These are phyloP conservation scores for Griposia aprilina DNA, from an alignment of 2,888 invertebrate genomes.

Conservation along the genomic window DNA sequence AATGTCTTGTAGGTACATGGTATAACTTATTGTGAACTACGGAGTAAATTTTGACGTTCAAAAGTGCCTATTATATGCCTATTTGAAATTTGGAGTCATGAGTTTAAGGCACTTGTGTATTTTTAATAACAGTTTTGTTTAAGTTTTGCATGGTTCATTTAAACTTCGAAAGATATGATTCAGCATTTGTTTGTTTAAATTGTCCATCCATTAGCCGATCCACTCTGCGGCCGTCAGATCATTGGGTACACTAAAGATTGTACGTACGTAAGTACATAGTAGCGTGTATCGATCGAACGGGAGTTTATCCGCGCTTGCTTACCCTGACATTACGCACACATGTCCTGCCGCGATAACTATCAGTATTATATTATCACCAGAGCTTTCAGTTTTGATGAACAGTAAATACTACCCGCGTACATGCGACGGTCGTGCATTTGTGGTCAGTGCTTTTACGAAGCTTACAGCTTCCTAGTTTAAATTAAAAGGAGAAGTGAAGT, in stretches of 20 bases:
- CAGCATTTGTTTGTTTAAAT: constrained; percentile 62
- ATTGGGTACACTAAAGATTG: constrained; percentile 34
- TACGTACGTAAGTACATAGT: constrained; percentile 26
- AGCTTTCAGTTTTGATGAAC: constrained; percentile 78
- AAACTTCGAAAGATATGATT: constrained; percentile 32
- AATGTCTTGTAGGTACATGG: constrained; percentile 26
- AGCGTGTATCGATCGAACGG: constrained; percentile 53
- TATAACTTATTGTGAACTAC: constrained; percentile 14
- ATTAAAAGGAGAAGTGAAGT: constrained; percentile 11
- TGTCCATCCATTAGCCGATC: constrained; percentile 56
- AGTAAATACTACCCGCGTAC: constrained; percentile 78
- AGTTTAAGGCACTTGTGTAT: constrained; percentile 38
- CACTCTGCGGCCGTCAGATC: constrained; percentile 43
- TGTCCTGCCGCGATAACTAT: constrained; percentile 65
- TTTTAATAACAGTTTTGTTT: constrained; percentile 48
- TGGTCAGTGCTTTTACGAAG: constrained; percentile 53
- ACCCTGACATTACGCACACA: constrained; percentile 68
- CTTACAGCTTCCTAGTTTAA: background rate
- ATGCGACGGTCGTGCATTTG: constrained; percentile 77
- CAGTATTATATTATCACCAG: constrained; percentile 76
- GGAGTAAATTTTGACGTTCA: no score
- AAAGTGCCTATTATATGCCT: no score
- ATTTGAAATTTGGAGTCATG: no score
- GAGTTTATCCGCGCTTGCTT: constrained; percentile 63
- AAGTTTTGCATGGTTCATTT: constrained; percentile 43